These are phyloP conservation scores for Lochmaea crataegi DNA, from an alignment of 2,888 invertebrate species.

Conservation along the genomic window DNA sequence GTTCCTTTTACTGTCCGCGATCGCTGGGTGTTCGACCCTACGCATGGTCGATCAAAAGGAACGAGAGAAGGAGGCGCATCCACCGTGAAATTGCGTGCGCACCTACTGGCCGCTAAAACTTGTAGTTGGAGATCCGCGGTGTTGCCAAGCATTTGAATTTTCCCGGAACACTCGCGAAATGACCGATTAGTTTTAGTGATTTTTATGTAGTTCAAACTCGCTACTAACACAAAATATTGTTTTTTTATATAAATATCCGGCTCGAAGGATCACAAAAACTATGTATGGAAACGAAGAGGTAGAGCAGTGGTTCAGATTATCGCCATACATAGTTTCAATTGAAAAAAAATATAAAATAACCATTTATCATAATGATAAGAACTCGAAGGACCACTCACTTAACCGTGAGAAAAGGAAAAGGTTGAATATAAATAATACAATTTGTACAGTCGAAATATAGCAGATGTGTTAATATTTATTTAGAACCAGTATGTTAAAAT, in stretches of 20 bases:
- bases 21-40: background rate
- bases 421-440: no score
- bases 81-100: background rate
- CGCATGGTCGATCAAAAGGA: background rate
- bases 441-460: no score
- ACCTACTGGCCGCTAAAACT: background rate
- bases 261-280: background rate
- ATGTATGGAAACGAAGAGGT: no score
- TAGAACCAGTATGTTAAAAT: no score
- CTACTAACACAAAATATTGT: background rate
- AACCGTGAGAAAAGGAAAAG: no score
- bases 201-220: background rate
- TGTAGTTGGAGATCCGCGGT: background rate
- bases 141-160: constrained; percentile 2
- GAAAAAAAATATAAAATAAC: no score
- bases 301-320: no score
- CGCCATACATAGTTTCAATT: no score
- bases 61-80: background rate
- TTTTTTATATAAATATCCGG: background rate
- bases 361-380: no score
- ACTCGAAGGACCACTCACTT: no score
- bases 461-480: no score
- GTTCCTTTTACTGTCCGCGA: background rate
- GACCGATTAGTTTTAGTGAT: background rate
- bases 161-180: background rate